Evolutionary conservation across 2,113 vertebrate genomes (phyloP), one percentile per base, ranked within the genome.

Genomic region (Struthio camelus): DNA sequence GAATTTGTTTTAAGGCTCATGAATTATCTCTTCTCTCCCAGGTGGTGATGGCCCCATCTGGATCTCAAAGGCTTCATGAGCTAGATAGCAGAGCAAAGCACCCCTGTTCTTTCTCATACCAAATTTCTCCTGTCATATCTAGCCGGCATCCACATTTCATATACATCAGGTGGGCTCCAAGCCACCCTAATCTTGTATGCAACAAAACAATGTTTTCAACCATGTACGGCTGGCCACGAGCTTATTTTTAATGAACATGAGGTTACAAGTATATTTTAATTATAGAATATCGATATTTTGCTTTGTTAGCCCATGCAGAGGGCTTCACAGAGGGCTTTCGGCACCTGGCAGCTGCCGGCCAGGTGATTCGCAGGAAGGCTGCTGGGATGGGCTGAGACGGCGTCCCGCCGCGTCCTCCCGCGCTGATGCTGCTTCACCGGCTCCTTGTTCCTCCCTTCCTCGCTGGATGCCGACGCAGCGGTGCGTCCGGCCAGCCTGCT

Each of bases 351-450:
- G 51, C 6, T 32, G 58, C 59, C 30, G 38, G 20, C 12, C 48
- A 15, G 80, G 67, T 40, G 15, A 17, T 30, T 9, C 27, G 9
- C 27, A 36, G 85, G 36, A 38, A 5, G 11, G 0, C 42, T 27
- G 51, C n/a, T 3, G 1, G 10, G 23, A 67, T 15, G n/a, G 59
- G 36, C 4, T 5, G 3, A 38, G 14, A 40, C 0, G 0, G 46
- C 22, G 42, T 46, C 42, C 44, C 44, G 34, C 34, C 34, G 44
- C 6, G 44, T 14, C 44, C 44, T n/a, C 44, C 44, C 16, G 44
- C 44, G 14, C 44, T 15, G 67, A 50, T 48, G 36, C 0, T 4
- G 7, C 27, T 28, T 19, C 0, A n/a, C 2, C 1, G 19, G 48
- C 15, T 64, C 17, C 82, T 17, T 14, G 44, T 15, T 16, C 6